Base-by-base conservation (phyloP, 23 tunicate genomes). In the Aplidium turbinatum region DNA sequence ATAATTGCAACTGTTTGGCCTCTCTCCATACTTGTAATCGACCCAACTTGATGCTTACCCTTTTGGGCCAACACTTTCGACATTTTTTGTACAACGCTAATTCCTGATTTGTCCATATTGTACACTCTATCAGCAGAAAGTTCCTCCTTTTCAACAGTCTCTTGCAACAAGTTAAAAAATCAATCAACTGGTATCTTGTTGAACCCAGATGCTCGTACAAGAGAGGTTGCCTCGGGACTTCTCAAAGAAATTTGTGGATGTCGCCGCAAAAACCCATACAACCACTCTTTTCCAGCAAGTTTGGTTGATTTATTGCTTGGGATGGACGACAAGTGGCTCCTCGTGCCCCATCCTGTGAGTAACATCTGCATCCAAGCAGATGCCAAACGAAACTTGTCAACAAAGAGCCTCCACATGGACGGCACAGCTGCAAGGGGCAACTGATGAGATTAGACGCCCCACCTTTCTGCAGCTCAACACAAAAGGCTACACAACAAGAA, bases 181-280 rank as follows among this genome's bases (percentile, higher is more conserved):
- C 20, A 22, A 3, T 70, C 21, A 30, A 70, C 58, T 47, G 47
- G 76, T 46, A 25, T 23, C 11, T 30, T 9, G 29, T 70, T 70
- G 58, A 70, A 70, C 35, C 76, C 76, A 46, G 76, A 70, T 46
- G 76, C 76, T 24, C 76, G 27, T 3, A 58, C 58, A 19, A 47
- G n/a, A 24, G 58, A 70, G 47, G 58, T 70, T 3, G 76, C 38
- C 47, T 70, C 76, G 2, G 78, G 64, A 20, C 4, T 19, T 33
- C 78, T 32, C 3, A 73, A 47, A 3, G 65, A 52, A 3, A 73
- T 73, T 53, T 73, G 47, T 30, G 78, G 78, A 33, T 54, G 46
- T 19, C 78, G 18, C 34, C 22, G 33, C 26, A 13, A 29, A 47
- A 70, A 70, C 21, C 76, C 76, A 23, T 33, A n/a, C 34, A 42